Conservation (phyloP, 2,888 invertebrate species). For the Orthosia gracilis region DNA sequence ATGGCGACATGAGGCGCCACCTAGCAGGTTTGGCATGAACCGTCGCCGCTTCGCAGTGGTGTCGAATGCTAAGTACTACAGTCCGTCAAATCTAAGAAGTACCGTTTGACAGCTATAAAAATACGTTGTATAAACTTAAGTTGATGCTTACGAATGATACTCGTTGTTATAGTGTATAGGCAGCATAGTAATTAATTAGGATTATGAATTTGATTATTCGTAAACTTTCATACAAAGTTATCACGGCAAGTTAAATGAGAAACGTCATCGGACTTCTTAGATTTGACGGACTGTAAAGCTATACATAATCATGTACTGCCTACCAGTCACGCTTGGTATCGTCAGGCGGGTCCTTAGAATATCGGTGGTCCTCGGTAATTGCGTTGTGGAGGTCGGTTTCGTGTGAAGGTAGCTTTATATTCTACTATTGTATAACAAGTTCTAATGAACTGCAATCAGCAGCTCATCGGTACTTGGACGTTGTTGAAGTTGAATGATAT, state of each 20-base stretch:
- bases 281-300: too few relatives aligned
- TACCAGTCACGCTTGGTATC: constrained; percentile 20
- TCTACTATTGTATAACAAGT: background rate
- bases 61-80: constrained; percentile 52
- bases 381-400: background rate
- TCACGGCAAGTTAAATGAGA: too few relatives aligned
- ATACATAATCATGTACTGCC: constrained; percentile 29
- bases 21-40: constrained; percentile 45
- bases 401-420: constrained; percentile 16
- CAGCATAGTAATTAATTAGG: too few relatives aligned
- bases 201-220: too few relatives aligned
- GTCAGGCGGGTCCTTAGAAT: constrained; percentile 37
- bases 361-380: constrained; percentile 47
- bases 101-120: too few relatives aligned
- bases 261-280: too few relatives aligned
- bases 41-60: constrained; percentile 29
- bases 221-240: too few relatives aligned
- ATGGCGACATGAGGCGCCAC: constrained; percentile 62
- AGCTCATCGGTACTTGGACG: background rate
- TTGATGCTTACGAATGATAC: too few relatives aligned
- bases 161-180: too few relatives aligned
- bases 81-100: too few relatives aligned
- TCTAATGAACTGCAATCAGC: background rate
- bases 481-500: background rate
- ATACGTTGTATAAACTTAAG: too few relatives aligned